Evolutionary conservation across 2,888 invertebrate genomes (phyloP), one percentile per base, ranked within the genome.

Genomic region (Sphaerophoria taeniata): DNA sequence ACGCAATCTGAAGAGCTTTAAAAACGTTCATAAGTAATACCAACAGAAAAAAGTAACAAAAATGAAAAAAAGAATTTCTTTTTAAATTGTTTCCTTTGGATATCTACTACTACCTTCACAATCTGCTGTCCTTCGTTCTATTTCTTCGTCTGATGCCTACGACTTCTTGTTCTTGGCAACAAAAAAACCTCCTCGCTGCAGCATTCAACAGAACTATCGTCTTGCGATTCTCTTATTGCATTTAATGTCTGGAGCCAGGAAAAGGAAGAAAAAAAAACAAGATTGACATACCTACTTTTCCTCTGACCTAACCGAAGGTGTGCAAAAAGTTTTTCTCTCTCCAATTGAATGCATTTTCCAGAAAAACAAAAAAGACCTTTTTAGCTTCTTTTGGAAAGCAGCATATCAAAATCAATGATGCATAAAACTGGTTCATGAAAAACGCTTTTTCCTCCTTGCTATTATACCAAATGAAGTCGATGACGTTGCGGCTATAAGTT

Each of bases 261-360:
- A 63, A 71, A 83, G n/a, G n/a, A n/a, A n/a, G n/a, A n/a, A n/a
- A 78, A 49, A 49, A 49, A 49, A 43, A 36, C 36, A 36, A 36
- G 7, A 36, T 7, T n/a, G n/a, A n/a, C n/a, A n/a, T n/a, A n/a
- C n/a, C n/a, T n/a, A n/a, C n/a, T n/a, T n/a, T n/a, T n/a, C n/a
- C n/a, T n/a, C n/a, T n/a, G n/a, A n/a, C n/a, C n/a, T n/a, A n/a
- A n/a, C n/a, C n/a, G n/a, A n/a, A n/a, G n/a, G n/a, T n/a, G n/a
- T n/a, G n/a, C n/a, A n/a, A n/a, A n/a, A n/a, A n/a, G n/a, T n/a
- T n/a, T n/a, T n/a, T n/a, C n/a, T n/a, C n/a, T n/a, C n/a, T n/a
- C n/a, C n/a, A n/a, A n/a, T n/a, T n/a, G n/a, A n/a, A n/a, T n/a
- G n/a, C n/a, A n/a, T n/a, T n/a, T n/a, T n/a, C n/a, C 36, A 36